These are phyloP conservation scores for Archips crataeganus DNA, from an alignment of 2,888 invertebrate genomes.

Conservation along the genomic window DNA sequence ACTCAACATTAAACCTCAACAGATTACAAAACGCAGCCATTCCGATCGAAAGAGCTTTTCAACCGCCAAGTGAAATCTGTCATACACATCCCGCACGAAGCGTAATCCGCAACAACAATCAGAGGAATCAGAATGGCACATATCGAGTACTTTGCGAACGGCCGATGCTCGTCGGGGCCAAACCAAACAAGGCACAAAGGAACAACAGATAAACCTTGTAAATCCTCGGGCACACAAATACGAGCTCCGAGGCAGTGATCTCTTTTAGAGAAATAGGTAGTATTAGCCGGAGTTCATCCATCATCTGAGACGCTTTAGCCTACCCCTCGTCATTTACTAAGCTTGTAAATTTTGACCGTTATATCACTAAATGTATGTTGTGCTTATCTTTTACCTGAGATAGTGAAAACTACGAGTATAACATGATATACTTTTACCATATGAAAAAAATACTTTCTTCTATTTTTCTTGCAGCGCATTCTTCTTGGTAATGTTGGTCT, in stretches of 20 bases:
- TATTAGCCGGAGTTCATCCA: constrained; percentile 36
- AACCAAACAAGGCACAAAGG: constrained; percentile 65
- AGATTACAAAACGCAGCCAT: constrained; percentile 12
- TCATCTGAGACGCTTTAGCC: constrained; percentile 32
- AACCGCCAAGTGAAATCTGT: constrained; percentile 32
- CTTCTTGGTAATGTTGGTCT: too few relatives aligned
- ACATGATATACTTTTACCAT: too few relatives aligned
- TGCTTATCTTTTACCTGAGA: not conserved
- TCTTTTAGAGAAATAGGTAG: constrained; percentile 34
- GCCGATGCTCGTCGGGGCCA: constrained; percentile 43
- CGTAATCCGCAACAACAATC: constrained; percentile 39
- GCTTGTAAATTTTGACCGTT: constrained; percentile 29
- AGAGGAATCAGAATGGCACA: constrained; percentile 26
- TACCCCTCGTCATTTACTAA: constrained; percentile 30
- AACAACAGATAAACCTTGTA: constrained; percentile 62
- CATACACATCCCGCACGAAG: constrained; percentile 31
- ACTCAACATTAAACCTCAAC: not conserved
- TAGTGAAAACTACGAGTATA: not conserved
- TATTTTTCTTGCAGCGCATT: too few relatives aligned
- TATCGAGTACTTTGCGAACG: constrained; percentile 28
- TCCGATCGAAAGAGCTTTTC: constrained; percentile 4
- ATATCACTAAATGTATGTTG: constrained; percentile 5
- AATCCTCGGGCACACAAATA: constrained; percentile 68
- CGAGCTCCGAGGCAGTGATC: constrained; percentile 50
- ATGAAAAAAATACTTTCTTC: too few relatives aligned